Percentiles rank a stretch among this genome's conserved stretches.
Evolutionary conservation across 2,797 vertebrate genomes (phyloP).

Genomic region (Iguana delicatissima): DNA sequence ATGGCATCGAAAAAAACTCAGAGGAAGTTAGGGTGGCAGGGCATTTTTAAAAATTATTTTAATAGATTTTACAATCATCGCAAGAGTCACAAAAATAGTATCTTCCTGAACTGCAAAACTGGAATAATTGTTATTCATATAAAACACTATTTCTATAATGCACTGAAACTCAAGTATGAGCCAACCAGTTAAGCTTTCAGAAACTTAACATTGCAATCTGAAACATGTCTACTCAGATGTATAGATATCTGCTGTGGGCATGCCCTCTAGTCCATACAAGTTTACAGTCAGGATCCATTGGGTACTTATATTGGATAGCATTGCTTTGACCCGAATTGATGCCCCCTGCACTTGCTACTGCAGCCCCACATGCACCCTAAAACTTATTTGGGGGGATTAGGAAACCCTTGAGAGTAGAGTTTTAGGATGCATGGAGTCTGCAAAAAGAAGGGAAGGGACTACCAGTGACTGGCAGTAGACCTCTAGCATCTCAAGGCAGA

Average conservation of each 20-base stretch:
- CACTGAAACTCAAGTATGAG: neutral
- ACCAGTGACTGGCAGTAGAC: too few species aligned
- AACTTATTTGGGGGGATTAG: too few species aligned
- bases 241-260: neutral
- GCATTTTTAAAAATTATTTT: neutral
- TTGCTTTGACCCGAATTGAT: too few species aligned
- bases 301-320: too few species aligned
- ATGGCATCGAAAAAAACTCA: constrained; percentile 18
- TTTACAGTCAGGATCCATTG: neutral
- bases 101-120: neutral
- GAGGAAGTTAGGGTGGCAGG: constrained; percentile 25
- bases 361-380: too few species aligned
- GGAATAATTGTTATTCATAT: neutral
- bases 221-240: too few species aligned
- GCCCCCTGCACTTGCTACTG: too few species aligned
- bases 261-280: neutral
- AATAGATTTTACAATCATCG: constrained; percentile 2
- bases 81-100: neutral
- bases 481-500: too few species aligned
- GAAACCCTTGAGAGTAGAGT: too few species aligned
- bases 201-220: neutral
- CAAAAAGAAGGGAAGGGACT: too few species aligned
- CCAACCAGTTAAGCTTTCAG: neutral
- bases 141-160: neutral
- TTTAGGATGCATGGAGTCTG: too few species aligned